These are phyloP conservation scores for Agraylea sexmaculata DNA, from an alignment of 1,140 invertebrate genomes.

Conservation along the genomic window DNA sequence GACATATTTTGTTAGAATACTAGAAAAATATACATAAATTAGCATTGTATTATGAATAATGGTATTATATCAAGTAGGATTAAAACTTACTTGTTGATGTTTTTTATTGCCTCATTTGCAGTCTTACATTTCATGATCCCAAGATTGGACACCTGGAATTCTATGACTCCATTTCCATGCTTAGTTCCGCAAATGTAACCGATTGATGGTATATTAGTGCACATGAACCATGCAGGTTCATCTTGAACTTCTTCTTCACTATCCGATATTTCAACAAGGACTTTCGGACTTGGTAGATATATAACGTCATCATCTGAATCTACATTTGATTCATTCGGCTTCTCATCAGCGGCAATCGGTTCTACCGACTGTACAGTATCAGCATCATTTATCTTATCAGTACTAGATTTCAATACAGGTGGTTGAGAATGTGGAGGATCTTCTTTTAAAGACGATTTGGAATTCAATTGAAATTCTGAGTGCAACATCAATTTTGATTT, in stretches of 20 bases:
- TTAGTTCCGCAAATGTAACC: constrained; percentile 7
- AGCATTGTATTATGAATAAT: not conserved
- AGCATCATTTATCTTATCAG: too few relatives aligned
- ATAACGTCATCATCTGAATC: constrained; percentile 15
- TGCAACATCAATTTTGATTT: too few relatives aligned
- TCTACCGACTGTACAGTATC: too few relatives aligned
- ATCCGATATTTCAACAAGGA: constrained; percentile 16
- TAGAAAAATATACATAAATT: not conserved
- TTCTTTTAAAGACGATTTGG: too few relatives aligned
- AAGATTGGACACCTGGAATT: constrained; percentile 4
- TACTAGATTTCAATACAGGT: too few relatives aligned
- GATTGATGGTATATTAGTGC: constrained; percentile 7
- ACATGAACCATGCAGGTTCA: constrained; percentile 9
- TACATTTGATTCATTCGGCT: too few relatives aligned
- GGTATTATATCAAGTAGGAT: not conserved
- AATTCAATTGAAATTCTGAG: too few relatives aligned
- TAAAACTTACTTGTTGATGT: constrained; percentile 10
- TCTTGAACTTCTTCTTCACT: constrained; percentile 8
- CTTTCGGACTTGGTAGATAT: constrained; percentile 7
- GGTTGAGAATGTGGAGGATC: too few relatives aligned
- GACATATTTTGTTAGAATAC: constrained; percentile 10
- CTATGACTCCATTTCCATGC: not conserved
- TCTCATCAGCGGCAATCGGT: too few relatives aligned
- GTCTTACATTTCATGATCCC: constrained; percentile 4
- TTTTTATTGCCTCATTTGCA: constrained; percentile 4